These are phyloP conservation scores for Dasyprocta punctata DNA, from an alignment of 2,113 vertebrate species.

Conservation along the genomic window DNA sequence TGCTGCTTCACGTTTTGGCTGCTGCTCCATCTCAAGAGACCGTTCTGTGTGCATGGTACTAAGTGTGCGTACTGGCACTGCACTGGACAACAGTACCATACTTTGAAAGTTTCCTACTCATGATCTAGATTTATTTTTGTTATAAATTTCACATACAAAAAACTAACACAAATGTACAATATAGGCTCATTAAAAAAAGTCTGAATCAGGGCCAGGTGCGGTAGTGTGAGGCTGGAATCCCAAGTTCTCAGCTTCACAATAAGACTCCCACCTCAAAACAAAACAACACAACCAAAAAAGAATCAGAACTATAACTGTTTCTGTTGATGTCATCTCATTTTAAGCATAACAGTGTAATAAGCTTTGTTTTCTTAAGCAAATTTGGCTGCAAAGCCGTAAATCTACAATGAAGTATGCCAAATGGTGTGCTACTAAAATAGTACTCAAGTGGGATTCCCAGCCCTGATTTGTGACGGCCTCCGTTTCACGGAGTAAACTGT, in stretches of 20 bases:
- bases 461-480: neutral
- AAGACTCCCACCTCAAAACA: neutral
- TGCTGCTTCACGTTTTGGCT: neutral
- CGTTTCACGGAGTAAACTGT: neutral
- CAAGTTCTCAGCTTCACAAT: neutral
- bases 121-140: neutral
- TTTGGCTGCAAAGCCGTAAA: neutral
- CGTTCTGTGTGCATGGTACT: neutral
- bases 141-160: neutral
- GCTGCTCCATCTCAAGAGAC: neutral
- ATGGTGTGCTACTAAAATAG: neutral
- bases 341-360: neutral
- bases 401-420: neutral
- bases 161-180: neutral
- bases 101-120: neutral
- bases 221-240: neutral
- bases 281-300: neutral
- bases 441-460: neutral
- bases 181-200: neutral
- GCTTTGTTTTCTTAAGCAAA: slow-evolving; percentile 40
- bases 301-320: neutral
- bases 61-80: neutral
- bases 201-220: neutral
- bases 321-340: neutral
- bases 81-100: neutral